A percentile compares a stretch with the other conserved stretches of the same genome.
phyloP scores from a whole-genome alignment of 2,797 vertebrate genomes.

The Enteromius paludinosus region DNA sequence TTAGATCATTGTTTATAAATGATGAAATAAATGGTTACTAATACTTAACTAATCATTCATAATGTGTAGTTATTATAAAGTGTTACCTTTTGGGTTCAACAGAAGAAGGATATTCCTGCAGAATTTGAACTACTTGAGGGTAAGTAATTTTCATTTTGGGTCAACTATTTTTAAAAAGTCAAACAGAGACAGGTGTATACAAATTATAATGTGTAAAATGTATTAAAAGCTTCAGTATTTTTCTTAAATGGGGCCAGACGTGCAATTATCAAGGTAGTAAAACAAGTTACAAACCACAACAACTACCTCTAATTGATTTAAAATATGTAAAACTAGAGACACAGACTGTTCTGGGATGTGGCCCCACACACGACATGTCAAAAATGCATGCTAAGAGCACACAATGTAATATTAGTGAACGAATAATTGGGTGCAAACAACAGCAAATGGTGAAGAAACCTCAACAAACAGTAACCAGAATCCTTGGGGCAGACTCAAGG shows the following conservation, averaged over 20 bases:
- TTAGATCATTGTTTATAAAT: too few species aligned
- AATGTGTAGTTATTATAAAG: too few species aligned
- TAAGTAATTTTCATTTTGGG: not conserved
- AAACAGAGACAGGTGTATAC: not conserved
- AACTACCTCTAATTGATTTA: not conserved
- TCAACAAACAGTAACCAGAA: not conserved
- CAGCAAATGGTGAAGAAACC: constrained; percentile 9
- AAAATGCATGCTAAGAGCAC: not conserved
- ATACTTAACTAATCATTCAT: too few species aligned
- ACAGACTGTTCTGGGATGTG: not conserved
- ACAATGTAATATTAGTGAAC: not conserved
- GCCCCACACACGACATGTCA: not conserved
- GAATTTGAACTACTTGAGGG: not conserved
- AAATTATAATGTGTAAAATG: not conserved
- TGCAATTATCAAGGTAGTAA: not conserved
- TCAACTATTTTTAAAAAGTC: not conserved
- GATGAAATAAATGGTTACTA: too few species aligned
- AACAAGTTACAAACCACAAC: not conserved
- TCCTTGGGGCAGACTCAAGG: not conserved
- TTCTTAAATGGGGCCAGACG: not conserved
- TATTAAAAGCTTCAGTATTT: not conserved
- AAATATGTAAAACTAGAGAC: not conserved
- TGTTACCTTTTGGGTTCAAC: not conserved
- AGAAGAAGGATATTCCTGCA: not conserved
- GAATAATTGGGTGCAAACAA: constrained; percentile 6